Evolutionary conservation across 2,888 invertebrate species (phyloP), one percentile per base, ranked within the genome.

Genomic region (Dicyrtoma fusca): DNA sequence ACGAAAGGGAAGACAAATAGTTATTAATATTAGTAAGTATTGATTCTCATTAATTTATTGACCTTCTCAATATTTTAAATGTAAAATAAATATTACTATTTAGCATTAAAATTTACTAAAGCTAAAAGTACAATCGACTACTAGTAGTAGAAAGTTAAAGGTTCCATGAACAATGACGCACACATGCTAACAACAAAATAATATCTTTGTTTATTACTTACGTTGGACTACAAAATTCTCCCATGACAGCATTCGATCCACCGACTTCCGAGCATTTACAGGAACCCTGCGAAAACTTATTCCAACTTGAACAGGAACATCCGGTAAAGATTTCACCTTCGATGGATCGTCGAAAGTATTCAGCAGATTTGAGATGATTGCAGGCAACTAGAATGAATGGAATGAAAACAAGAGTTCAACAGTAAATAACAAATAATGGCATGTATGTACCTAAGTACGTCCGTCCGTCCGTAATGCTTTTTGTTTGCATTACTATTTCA

Each of bases 361-460:
- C 79, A 13, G 77, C 74, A 13, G 79, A 69, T 66, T 77, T 77
- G 49, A 79, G 71, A 51, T 79, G 79, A 62, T 77, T 76, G 63
- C 79, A 79, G 4, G 77, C 75, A 57, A 76, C 78, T 78, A 42
- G 42, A 42, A n/a, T n/a, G n/a, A n/a, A n/a, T n/a, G n/a, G n/a
- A n/a, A n/a, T n/a, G n/a, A n/a, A n/a, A n/a, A n/a, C n/a, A n/a
- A n/a, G n/a, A n/a, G n/a, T n/a, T n/a, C n/a, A n/a, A n/a, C n/a
- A n/a, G n/a, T n/a, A n/a, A n/a, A n/a, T n/a, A n/a, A n/a, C n/a
- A n/a, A n/a, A n/a, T n/a, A n/a, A n/a, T n/a, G n/a, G n/a, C n/a
- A n/a, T n/a, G n/a, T n/a, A n/a, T n/a, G n/a, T n/a, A n/a, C n/a
- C n/a, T n/a, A n/a, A n/a, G n/a, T n/a, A n/a, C n/a, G n/a, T n/a